These are phyloP conservation scores for Aldrovandia affinis DNA, from an alignment of 2,797 vertebrate species.

Conservation along the genomic window DNA sequence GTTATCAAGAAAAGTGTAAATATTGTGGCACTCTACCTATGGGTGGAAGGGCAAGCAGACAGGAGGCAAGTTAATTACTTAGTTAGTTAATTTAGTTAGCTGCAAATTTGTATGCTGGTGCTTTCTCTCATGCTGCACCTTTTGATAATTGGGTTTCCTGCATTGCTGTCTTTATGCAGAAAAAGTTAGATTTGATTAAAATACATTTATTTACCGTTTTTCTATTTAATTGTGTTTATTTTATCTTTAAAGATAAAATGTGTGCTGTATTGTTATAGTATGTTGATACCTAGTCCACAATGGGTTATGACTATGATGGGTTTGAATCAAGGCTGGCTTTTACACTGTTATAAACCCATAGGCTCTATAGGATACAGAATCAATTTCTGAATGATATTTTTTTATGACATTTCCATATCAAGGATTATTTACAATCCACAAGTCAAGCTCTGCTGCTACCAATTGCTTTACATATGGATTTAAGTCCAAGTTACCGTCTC, in stretches of 20 bases:
- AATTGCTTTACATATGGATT: slow-evolving; percentile 69
- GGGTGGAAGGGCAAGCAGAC: no score
- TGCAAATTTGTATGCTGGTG: no score
- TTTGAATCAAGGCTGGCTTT: neutral
- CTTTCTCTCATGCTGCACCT: no score
- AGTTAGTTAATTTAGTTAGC: no score
- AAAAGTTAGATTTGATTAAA: no score
- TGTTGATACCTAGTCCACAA: neutral
- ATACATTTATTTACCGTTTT: neutral
- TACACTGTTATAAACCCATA: slow-evolving; percentile 19
- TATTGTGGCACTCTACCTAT: no score
- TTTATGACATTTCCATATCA: slow-evolving; percentile 64
- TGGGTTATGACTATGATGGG: neutral
- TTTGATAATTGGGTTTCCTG: no score
- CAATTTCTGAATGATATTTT: slow-evolving; percentile 58
- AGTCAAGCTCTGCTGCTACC: slow-evolving; percentile 67
- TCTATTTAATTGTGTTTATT: neutral
- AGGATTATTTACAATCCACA: slow-evolving; percentile 70
- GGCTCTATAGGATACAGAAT: slow-evolving; percentile 53
- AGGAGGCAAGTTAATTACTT: no score
- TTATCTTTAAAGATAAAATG: no score
- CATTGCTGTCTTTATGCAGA: no score
- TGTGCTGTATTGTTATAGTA: no score
- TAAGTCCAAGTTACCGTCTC: slow-evolving; percentile 57
- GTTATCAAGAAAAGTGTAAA: no score